Evolutionary conservation across 2,797 vertebrate genomes (phyloP), one percentile per base, ranked within the genome.

Genomic region (Tolypeutes matacus): DNA sequence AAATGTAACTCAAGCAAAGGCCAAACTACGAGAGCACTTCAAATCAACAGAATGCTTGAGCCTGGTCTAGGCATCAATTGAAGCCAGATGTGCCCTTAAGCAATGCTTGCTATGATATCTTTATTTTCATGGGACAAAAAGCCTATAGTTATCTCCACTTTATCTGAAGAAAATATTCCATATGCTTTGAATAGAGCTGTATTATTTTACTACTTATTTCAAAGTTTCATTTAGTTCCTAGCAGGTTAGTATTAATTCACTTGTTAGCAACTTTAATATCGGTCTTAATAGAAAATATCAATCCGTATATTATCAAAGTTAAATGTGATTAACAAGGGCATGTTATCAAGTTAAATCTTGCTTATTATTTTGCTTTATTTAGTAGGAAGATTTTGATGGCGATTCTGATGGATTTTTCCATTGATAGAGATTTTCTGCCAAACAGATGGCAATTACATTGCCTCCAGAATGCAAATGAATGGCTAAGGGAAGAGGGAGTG

Each of bases 361-460:
- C 39, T 46, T 81, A 90, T 90, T 58, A 82, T 90, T 90, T 93
- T 93, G 46, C 13, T 93, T 95, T 78, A 77, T 46, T 83, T 70
- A 39, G 20, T 15, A 51, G 53, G 89, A 83, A 46, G 31, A 90
- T 88, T 86, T 67, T 95, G 64, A 94, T 95, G 17, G 34, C 2
- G 13, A 82, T 89, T 90, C 23, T 92, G 72, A 87, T 80, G 58
- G 29, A 73, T 67, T 93, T 96, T 94, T 13, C 31, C n/a, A 92
- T 75, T 95, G 34, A 80, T 53, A 76, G 42, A 67, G 56, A 90
- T 93, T 95, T 92, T 86, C 70, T 95, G 46, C 69, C 89, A 94
- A 91, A 80, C 78, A 95, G 56, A 95, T 91, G 83, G 36, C 92
- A 94, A 89, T 95, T 86, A 91, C 65, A 76, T 89, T 93, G 83